Conservation (phyloP, 2,797 vertebrate genomes). For the Lacerta agilis region DNA sequence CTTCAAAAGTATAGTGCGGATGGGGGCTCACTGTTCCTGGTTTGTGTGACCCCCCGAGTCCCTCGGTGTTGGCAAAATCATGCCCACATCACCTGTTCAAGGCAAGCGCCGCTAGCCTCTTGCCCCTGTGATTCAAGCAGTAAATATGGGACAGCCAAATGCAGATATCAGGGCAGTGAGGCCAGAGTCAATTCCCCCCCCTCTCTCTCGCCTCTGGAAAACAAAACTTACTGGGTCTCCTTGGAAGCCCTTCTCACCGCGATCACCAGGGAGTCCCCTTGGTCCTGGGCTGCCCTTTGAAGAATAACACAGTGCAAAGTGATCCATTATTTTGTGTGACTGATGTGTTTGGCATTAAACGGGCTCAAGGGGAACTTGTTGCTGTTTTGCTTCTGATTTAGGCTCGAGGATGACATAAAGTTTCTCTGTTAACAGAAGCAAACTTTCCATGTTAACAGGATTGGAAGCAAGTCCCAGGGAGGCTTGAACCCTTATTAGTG, state of each 20-base stretch:
- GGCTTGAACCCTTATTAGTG: too few species aligned
- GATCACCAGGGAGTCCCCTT: conserved; percentile 62
- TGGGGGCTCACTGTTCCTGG: too few species aligned
- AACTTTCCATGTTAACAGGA: background rate
- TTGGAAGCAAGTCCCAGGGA: background rate
- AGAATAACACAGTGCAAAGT: conserved; percentile 4
- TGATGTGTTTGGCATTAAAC: background rate
- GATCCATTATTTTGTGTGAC: background rate
- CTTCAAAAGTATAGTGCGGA: too few species aligned
- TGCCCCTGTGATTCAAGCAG: background rate
- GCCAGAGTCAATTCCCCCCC: too few species aligned
- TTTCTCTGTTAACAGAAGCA: background rate
- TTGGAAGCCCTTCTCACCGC: conserved; percentile 58
- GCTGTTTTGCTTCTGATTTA: background rate
- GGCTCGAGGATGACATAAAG: background rate
- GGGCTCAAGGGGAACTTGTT: background rate
- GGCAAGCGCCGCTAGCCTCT: too few species aligned
- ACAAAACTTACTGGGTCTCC: conserved; percentile 68
- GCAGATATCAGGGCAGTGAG: background rate
- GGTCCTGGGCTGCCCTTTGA: conserved; percentile 70
- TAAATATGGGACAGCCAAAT: background rate
- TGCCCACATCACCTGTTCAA: too few species aligned
- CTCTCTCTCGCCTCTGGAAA: background rate
- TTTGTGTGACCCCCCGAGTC: too few species aligned
- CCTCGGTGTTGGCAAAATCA: too few species aligned